Percentiles rank a stretch among this genome's conserved stretches.
phyloP scores from a whole-genome alignment of 1,140 invertebrate genomes.

The Plutomurus gul region DNA sequence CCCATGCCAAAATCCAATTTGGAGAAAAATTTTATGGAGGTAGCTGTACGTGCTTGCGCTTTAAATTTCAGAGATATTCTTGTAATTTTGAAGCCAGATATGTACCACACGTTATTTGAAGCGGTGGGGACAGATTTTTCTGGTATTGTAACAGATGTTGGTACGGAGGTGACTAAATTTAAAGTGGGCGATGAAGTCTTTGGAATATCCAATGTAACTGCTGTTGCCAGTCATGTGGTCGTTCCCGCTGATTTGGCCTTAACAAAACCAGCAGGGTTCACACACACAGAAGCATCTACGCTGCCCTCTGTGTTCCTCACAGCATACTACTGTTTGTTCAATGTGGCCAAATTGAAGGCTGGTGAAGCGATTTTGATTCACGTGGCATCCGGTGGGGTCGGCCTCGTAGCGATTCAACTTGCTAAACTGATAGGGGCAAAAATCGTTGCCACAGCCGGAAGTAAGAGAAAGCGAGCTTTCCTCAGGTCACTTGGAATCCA shows the following conservation, averaged over 20 bases:
- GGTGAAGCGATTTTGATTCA: conserved; percentile 65
- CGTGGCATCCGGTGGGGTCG: conserved; percentile 69
- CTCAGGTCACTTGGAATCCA: conserved; percentile 17
- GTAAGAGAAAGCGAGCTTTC: conserved; percentile 33
- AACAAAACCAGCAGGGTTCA: background rate
- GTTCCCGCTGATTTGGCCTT: background rate
- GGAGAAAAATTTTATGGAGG: conserved; percentile 31
- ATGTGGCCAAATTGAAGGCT: conserved; percentile 54
- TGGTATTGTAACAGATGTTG: conserved; percentile 28
- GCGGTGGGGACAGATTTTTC: conserved; percentile 29
- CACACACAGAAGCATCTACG: conserved; percentile 25
- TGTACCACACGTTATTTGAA: conserved; percentile 2
- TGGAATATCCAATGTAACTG: conserved; percentile 22
- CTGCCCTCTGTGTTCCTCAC: conserved; percentile 34
- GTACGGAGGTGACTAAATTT: background rate
- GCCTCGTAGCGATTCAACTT: conserved; percentile 65
- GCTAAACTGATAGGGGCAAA: conserved; percentile 58
- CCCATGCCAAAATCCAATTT: conserved; percentile 3
- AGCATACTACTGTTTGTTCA: conserved; percentile 33
- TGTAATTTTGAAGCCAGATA: conserved; percentile 24
- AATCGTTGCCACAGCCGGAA: conserved; percentile 43
- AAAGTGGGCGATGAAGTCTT: conserved; percentile 35
- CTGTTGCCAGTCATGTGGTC: conserved; percentile 34
- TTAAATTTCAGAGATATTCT: conserved; percentile 39
- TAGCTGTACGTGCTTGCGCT: conserved; percentile 26